These are phyloP conservation scores for Tapirus indicus DNA, from an alignment of 2,797 vertebrate genomes.

Conservation along the genomic window DNA sequence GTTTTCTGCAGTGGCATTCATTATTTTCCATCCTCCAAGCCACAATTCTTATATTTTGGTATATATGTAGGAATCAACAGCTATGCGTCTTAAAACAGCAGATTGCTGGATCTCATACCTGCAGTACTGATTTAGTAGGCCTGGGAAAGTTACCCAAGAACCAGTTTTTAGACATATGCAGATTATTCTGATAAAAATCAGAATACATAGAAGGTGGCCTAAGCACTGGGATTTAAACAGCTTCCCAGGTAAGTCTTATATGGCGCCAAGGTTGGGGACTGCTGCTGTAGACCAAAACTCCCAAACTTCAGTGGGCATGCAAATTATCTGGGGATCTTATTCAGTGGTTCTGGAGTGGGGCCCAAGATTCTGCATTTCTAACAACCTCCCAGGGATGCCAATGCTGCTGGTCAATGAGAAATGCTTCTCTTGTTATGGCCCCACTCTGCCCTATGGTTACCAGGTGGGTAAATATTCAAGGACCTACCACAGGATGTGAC, in stretches of 20 bases:
- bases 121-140: background rate
- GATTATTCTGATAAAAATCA: background rate
- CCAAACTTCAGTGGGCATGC: accelerated
- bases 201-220: background rate
- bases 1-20: background rate
- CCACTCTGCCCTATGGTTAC: accelerated
- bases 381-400: accelerated
- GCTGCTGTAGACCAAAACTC: accelerated
- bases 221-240: background rate
- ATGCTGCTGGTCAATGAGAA: background rate
- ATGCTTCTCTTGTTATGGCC: accelerated
- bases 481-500: background rate
- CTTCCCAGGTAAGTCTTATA: no score
- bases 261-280: no score
- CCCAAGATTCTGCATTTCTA: background rate
- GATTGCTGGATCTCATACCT: background rate
- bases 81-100: background rate
- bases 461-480: background rate
- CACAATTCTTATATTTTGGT: background rate
- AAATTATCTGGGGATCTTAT: no score
- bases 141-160: background rate
- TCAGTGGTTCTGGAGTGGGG: background rate
- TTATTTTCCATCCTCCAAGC: background rate
- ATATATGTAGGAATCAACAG: background rate
- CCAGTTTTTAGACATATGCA: background rate